phyloP scores from a whole-genome alignment of 2,113 vertebrate species.

The Melanostigma gelatinosum region DNA sequence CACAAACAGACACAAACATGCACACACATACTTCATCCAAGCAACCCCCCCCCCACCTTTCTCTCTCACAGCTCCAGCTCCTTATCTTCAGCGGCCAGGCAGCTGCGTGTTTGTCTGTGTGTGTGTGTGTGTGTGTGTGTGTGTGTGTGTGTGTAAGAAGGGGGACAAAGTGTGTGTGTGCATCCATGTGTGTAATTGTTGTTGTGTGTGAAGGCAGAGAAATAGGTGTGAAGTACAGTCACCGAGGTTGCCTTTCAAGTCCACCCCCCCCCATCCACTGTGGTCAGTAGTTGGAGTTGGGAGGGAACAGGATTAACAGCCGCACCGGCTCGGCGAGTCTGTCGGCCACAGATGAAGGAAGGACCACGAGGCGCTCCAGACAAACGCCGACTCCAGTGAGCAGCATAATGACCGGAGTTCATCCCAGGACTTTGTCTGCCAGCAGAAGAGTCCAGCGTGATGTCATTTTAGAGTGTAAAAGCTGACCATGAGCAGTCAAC shows the following conservation, averaged over 20 bases:
- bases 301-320: conserved; percentile 61
- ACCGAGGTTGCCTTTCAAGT: conserved; percentile 73
- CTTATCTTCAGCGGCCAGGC: conserved; percentile 82
- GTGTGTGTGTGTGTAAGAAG: conserved; percentile 36
- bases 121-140: conserved; percentile 41
- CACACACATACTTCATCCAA: conserved; percentile 51
- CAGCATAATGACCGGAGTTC: conserved; percentile 3
- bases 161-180: conserved; percentile 46
- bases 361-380: not conserved
- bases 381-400: conserved; percentile 7
- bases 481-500: not conserved
- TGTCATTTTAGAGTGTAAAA: conserved; percentile 2
- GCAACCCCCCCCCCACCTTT: conserved; percentile 3
- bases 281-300: conserved; percentile 39
- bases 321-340: conserved; percentile 28
- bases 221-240: conserved; percentile 79
- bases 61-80: conserved; percentile 66
- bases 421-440: conserved; percentile 8
- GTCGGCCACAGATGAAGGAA: conserved; percentile 39
- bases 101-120: conserved; percentile 74
- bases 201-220: conserved; percentile 62
- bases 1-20: conserved; percentile 51
- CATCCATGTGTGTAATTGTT: conserved; percentile 34
- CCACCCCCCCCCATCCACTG: conserved; percentile 8
- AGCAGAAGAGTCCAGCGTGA: not conserved